phyloP scores from a whole-genome alignment of 64 coral and sea anemone species.

The Astreopora myriophthalma region DNA sequence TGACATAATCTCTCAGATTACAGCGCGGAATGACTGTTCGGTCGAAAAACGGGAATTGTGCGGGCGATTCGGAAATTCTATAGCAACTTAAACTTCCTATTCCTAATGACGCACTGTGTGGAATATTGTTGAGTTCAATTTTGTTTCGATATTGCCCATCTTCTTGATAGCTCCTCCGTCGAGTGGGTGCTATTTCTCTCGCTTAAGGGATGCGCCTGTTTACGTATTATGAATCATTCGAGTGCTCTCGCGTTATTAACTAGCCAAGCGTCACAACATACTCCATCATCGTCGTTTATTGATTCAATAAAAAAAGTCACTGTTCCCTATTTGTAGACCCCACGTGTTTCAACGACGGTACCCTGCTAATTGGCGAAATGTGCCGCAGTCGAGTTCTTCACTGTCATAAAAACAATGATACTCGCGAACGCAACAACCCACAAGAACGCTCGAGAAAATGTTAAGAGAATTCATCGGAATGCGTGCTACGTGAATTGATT shows the following conservation, averaged over 20 bases:
- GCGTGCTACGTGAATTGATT: constrained; percentile 69
- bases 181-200: neutral
- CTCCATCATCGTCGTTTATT: neutral
- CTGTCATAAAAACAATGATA: constrained; percentile 90
- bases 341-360: constrained; percentile 68
- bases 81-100: constrained; percentile 22
- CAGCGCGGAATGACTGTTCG: constrained; percentile 3
- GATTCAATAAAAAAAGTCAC: neutral
- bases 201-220: constrained; percentile 31
- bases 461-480: constrained; percentile 80
- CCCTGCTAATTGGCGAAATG: constrained; percentile 85
- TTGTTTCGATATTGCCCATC: constrained; percentile 35
- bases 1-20: constrained; percentile 15
- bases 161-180: neutral
- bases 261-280: neutral
- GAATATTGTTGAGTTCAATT: neutral
- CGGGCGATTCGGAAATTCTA: constrained; percentile 8
- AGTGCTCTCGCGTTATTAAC: neutral
- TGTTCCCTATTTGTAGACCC: constrained; percentile 51
- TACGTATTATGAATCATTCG: constrained; percentile 16
- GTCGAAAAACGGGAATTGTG: neutral
- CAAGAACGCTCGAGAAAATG: constrained; percentile 89
- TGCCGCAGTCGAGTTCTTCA: constrained; percentile 69
- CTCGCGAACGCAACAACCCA: constrained; percentile 81
- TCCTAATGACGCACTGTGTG: neutral